phyloP scores from a whole-genome alignment of 2,797 vertebrate species.

The Distichodus sexfasciatus region DNA sequence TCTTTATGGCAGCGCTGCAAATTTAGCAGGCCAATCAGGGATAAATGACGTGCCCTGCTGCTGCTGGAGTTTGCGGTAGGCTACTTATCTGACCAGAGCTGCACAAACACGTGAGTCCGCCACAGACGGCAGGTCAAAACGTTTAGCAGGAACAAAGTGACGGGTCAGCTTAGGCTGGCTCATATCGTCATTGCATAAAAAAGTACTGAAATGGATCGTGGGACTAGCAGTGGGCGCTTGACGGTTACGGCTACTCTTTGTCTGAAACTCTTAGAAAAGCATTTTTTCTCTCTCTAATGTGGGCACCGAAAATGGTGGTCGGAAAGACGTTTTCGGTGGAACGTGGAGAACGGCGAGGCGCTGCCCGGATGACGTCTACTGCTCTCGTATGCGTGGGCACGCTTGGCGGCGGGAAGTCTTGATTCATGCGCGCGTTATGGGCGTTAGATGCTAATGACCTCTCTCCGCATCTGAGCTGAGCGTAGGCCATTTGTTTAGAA shows the following conservation, averaged over 20 bases:
- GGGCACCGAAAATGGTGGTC: not conserved
- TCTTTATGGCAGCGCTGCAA: slow-evolving; percentile 61
- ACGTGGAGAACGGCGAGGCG: slow-evolving; percentile 26
- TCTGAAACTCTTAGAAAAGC: no score
- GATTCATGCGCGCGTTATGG: slow-evolving; percentile 71
- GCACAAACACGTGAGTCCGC: not conserved
- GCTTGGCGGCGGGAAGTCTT: slow-evolving; percentile 60
- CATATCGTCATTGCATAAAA: no score
- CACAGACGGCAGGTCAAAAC: no score
- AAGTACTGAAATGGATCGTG: slow-evolving; percentile 23
- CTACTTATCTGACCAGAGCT: slow-evolving; percentile 27
- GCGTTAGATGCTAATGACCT: slow-evolving; percentile 67
- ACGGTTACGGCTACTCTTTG: no score
- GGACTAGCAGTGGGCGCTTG: no score
- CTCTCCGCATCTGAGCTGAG: slow-evolving; percentile 60
- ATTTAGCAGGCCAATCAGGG: slow-evolving; percentile 64
- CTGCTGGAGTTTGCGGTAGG: slow-evolving; percentile 47
- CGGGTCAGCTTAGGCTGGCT: no score
- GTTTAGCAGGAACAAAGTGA: slow-evolving; percentile 28
- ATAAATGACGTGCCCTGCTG: slow-evolving; percentile 65
- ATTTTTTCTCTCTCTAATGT: no score
- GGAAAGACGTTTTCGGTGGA: slow-evolving; percentile 14
- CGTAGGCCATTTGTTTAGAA: slow-evolving; percentile 69
- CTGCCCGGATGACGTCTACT: slow-evolving; percentile 45
- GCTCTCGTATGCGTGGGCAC: slow-evolving; percentile 66